Conservation (phyloP, 2,797 vertebrate species). For the Synaphobranchus kaupii region DNA sequence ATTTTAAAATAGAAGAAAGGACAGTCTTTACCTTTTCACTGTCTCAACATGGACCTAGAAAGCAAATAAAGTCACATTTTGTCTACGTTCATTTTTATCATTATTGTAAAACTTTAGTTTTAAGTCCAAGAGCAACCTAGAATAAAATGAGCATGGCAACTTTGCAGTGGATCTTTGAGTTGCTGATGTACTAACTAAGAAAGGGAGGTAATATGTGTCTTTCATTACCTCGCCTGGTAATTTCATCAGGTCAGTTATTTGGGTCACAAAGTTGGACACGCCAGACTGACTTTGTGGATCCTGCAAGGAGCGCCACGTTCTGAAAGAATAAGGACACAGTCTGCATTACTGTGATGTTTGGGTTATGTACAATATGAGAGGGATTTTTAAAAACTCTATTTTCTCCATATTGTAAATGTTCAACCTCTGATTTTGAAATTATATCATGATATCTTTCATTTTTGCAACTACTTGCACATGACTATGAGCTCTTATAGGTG, state of each 20-base stretch:
- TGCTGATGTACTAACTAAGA: neutral
- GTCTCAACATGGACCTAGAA: neutral
- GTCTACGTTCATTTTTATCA: neutral
- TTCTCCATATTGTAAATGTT: neutral
- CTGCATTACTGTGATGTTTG: neutral
- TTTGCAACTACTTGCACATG: neutral
- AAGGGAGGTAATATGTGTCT: neutral
- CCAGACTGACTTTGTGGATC: neutral
- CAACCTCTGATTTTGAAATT: neutral
- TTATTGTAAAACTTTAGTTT: neutral
- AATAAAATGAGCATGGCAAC: neutral
- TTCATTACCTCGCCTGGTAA: neutral
- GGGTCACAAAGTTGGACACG: neutral
- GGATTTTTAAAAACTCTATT: neutral
- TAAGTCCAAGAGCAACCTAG: neutral
- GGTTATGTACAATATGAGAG: neutral
- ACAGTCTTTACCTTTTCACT: conserved; percentile 58
- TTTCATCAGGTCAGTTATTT: neutral
- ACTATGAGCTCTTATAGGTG: too few species aligned
- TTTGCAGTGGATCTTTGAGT: neutral
- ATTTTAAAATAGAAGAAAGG: neutral
- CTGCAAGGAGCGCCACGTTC: neutral
- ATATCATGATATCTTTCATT: neutral
- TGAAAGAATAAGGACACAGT: neutral
- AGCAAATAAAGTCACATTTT: neutral